Evolutionary conservation across 2,888 invertebrate genomes (phyloP).

Genomic region (Drosophila vallismaia): DNA sequence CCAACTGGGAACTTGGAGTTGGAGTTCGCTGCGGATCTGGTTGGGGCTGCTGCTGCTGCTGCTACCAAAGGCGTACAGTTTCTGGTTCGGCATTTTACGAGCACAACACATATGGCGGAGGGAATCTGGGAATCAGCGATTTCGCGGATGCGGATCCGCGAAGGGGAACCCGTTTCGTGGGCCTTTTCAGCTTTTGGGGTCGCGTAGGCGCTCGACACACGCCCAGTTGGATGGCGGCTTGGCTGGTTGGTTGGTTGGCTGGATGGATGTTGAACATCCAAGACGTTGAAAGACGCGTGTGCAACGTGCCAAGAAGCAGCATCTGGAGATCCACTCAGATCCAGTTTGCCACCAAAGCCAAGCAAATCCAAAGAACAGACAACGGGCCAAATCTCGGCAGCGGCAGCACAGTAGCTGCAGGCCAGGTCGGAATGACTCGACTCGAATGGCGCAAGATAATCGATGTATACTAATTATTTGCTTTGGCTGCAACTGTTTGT

Average conservation of each 20-base stretch:
- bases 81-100: conserved; percentile 68
- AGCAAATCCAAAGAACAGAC: background rate
- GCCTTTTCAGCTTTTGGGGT: conserved; percentile 51
- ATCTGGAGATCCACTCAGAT: conserved; percentile 67
- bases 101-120: conserved; percentile 65
- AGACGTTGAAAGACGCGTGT: conserved; percentile 51
- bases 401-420: conserved; percentile 57
- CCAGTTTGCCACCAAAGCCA: conserved; percentile 52
- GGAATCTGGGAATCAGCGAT: conserved; percentile 16
- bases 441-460: conserved; percentile 69
- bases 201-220: conserved; percentile 68
- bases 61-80: conserved; percentile 57
- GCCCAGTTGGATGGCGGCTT: conserved; percentile 15
- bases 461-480: conserved; percentile 79
- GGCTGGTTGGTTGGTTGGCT: conserved; percentile 11
- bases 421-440: conserved; percentile 22
- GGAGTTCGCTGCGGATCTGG: conserved; percentile 15
- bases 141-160: conserved; percentile 17
- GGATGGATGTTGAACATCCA: conserved; percentile 5
- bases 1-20: conserved; percentile 32
- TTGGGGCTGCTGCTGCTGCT: conserved; percentile 10
- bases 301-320: conserved; percentile 64
- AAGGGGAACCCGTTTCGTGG: conserved; percentile 74
- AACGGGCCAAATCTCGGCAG: conserved; percentile 30
- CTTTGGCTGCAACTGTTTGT: conserved; percentile 79